Evolutionary conservation across 1,140 invertebrate species (phyloP).

Genomic region (Lucilia sericata): DNA sequence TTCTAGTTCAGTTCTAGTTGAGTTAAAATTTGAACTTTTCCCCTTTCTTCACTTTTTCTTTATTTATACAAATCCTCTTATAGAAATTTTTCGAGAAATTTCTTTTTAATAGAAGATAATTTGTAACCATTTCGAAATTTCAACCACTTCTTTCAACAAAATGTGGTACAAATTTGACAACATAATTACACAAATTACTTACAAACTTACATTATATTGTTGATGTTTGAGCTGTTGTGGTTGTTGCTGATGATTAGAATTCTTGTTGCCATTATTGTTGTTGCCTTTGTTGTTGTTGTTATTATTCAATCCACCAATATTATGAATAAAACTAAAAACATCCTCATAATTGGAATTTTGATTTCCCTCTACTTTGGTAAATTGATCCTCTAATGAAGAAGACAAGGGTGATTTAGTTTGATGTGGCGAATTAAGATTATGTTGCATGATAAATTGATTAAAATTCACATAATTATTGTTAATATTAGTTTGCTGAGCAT

Average conservation of each 20-base stretch:
- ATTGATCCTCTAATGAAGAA: not conserved
- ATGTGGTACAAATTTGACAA: too few species aligned
- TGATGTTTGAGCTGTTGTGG: not conserved
- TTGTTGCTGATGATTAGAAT: not conserved
- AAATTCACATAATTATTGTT: constrained; percentile 66
- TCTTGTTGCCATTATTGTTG: not conserved
- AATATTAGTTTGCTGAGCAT: constrained; percentile 55
- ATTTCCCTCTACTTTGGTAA: not conserved
- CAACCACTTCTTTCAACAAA: too few species aligned
- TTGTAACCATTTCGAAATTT: too few species aligned
- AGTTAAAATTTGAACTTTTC: too few species aligned
- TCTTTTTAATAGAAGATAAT: too few species aligned
- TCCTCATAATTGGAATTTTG: not conserved
- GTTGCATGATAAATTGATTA: constrained; percentile 65
- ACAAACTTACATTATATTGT: constrained; percentile 30
- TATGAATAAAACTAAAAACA: not conserved
- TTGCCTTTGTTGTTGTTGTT: not conserved
- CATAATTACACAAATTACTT: not conserved
- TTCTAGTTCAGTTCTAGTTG: too few species aligned
- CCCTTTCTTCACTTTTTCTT: too few species aligned
- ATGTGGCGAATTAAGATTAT: constrained; percentile 53
- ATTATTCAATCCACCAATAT: not conserved
- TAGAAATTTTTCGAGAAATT: too few species aligned
- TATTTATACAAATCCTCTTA: too few species aligned
- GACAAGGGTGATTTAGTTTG: constrained; percentile 4